Evolutionary conservation across 2,797 vertebrate genomes (phyloP).

Genomic region (Percopsis omiscomaycus): DNA sequence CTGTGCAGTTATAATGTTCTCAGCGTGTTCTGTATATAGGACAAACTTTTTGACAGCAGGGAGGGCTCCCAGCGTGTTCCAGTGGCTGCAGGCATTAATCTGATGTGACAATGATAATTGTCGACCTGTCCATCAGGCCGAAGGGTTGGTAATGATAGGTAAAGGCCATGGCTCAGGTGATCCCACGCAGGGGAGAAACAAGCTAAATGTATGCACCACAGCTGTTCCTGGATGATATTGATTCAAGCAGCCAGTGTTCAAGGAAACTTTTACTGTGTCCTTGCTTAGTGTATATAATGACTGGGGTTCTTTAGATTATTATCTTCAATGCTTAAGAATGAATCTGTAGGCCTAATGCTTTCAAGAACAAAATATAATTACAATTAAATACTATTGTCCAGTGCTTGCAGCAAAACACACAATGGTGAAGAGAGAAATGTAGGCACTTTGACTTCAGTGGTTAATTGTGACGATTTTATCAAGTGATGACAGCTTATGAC

Average conservation of each 20-base stretch:
- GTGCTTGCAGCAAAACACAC: background rate
- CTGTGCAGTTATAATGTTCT: slow-evolving; percentile 28
- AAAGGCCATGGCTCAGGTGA: slow-evolving; percentile 41
- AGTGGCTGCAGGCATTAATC: slow-evolving; percentile 44
- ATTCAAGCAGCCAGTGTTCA: slow-evolving; percentile 38
- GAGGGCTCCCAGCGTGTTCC: slow-evolving; percentile 29
- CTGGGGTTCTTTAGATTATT: slow-evolving; percentile 1
- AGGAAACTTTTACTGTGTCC: slow-evolving; percentile 39
- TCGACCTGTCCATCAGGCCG: slow-evolving; percentile 43
- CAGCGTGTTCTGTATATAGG: slow-evolving; percentile 8
- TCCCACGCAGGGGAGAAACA: slow-evolving; percentile 11
- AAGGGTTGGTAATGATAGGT: slow-evolving; percentile 43
- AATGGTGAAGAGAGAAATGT: slow-evolving; percentile 1
- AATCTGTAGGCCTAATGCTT: background rate
- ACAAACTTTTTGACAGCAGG: slow-evolving; percentile 51
- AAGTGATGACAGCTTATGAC: background rate
- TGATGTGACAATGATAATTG: slow-evolving; percentile 60
- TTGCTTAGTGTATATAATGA: background rate
- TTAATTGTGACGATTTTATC: slow-evolving; percentile 21
- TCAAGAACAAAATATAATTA: too few relatives aligned
- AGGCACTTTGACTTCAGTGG: slow-evolving; percentile 10
- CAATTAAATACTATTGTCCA: too few relatives aligned
- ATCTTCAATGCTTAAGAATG: slow-evolving; percentile 15
- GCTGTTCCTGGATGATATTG: slow-evolving; percentile 45
- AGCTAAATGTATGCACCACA: slow-evolving; percentile 41